Conservation (phyloP, 2,797 vertebrate genomes). For the Mallotus villosus region DNA sequence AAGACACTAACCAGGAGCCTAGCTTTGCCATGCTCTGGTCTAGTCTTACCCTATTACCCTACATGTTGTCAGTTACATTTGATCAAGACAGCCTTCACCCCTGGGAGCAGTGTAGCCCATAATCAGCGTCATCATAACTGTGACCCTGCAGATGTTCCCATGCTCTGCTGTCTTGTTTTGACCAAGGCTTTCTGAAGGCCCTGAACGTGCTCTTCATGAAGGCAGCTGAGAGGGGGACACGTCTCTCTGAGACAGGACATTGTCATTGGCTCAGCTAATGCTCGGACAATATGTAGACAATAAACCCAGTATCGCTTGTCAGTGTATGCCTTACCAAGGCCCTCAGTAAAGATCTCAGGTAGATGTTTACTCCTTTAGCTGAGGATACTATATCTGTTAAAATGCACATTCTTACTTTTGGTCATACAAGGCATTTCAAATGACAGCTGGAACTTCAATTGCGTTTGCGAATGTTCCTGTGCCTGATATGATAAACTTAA, state of each 20-base stretch:
- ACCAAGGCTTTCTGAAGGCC: constrained; percentile 37
- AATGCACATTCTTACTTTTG: neutral
- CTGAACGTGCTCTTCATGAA: constrained; percentile 39
- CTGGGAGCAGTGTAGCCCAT: constrained; percentile 25
- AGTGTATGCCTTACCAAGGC: constrained; percentile 9
- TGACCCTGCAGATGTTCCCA: constrained; percentile 53
- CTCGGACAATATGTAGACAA: constrained; percentile 24
- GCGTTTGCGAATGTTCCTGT: neutral
- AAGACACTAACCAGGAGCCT: neutral
- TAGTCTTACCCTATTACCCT: constrained; percentile 15
- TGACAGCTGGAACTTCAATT: neutral
- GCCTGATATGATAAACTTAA: neutral
- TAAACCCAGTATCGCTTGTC: neutral
- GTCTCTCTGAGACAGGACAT: constrained; percentile 12
- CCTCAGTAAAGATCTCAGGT: neutral
- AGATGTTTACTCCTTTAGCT: neutral
- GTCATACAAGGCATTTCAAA: neutral
- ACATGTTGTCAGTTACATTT: constrained; percentile 34
- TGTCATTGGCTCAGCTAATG: constrained; percentile 37
- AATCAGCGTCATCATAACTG: constrained; percentile 62
- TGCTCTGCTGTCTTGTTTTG: constrained; percentile 43
- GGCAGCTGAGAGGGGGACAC: constrained; percentile 28
- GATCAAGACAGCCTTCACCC: neutral
- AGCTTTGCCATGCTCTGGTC: no score
- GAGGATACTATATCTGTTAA: neutral